Percentiles rank a stretch among this genome's conserved stretches.
These are phyloP conservation scores for Caenorhabditis sp. DNA, from an alignment of 2,888 invertebrate species.

Conservation along the genomic window DNA sequence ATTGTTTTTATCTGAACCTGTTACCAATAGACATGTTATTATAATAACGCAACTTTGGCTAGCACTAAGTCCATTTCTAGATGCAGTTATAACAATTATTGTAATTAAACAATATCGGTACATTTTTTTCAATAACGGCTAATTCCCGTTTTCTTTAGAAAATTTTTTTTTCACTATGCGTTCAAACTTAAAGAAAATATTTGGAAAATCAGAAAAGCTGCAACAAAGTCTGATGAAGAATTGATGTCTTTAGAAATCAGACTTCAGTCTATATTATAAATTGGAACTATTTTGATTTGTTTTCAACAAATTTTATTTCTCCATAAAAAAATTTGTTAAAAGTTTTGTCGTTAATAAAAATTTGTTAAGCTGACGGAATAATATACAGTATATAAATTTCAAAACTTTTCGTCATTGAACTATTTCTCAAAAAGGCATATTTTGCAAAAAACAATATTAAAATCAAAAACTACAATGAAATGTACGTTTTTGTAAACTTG, in stretches of 20 bases:
- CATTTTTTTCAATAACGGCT: constrained; percentile 1
- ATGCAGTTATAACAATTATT: constrained; percentile 75
- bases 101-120: constrained; percentile 77
- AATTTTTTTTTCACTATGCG: constrained; percentile 61
- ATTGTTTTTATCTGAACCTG: constrained; percentile 72
- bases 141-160: constrained; percentile 52
- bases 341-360: too few species aligned
- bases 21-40: constrained; percentile 72
- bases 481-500: too few species aligned
- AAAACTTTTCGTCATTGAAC: too few species aligned
- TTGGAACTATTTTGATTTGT: too few species aligned
- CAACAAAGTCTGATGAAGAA: constrained; percentile 49
- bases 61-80: constrained; percentile 74
- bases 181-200: constrained; percentile 56
- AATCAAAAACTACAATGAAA: too few species aligned
- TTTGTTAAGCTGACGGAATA: too few species aligned
- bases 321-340: too few species aligned
- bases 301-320: too few species aligned
- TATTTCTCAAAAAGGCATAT: too few species aligned
- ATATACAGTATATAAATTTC: too few species aligned
- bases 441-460: too few species aligned
- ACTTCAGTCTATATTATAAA: too few species aligned
- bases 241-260: constrained; percentile 64
- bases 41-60: constrained; percentile 76
- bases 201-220: constrained; percentile 50